phyloP scores from a whole-genome alignment of 1,140 invertebrate species.

The Drosophila truncata region DNA sequence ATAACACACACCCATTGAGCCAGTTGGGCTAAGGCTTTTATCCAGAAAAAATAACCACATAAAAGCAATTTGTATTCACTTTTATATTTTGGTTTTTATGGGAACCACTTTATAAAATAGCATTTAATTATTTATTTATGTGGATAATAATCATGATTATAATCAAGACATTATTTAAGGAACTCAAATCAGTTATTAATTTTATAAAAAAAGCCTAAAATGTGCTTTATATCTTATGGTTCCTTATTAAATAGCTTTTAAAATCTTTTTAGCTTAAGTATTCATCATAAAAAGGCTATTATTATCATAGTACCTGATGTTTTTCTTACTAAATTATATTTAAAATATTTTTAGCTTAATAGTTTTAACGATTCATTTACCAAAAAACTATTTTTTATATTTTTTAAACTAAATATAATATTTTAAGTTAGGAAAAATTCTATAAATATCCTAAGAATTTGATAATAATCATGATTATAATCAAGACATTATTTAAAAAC shows the following conservation, averaged over 20 bases:
- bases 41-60: not conserved
- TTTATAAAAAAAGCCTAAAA: not conserved
- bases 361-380: too few species aligned
- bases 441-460: too few species aligned
- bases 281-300: too few species aligned
- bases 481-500: not conserved
- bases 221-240: too few species aligned
- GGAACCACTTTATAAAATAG: not conserved
- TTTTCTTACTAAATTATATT: too few species aligned
- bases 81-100: not conserved
- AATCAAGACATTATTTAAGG: not conserved
- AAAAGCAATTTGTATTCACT: constrained; percentile 7
- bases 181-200: not conserved
- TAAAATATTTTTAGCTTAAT: too few species aligned
- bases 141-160: not conserved
- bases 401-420: too few species aligned
- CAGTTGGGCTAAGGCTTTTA: not conserved
- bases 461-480: not conserved
- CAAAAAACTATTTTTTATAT: too few species aligned
- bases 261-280: too few species aligned
- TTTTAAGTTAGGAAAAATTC: too few species aligned
- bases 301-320: too few species aligned
- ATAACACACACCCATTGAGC: not conserved
- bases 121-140: constrained; percentile 1
- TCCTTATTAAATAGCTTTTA: too few species aligned